Percentiles rank a stretch among this genome's conserved stretches.
Conservation (phyloP, 2,888 invertebrate species). For the Perithous albicinctus region DNA sequence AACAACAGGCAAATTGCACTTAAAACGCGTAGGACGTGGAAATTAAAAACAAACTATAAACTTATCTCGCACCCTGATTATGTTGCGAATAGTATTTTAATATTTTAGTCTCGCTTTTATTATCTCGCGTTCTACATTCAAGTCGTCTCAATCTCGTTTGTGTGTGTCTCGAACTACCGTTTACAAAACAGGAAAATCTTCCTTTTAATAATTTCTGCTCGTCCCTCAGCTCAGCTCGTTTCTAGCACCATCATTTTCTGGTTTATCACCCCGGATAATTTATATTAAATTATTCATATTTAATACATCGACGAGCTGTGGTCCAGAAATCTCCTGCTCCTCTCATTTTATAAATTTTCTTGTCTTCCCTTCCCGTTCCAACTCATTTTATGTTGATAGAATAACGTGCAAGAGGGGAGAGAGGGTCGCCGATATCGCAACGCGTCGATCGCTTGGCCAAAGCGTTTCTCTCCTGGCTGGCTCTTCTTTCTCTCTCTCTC, state of each 20-base stretch:
- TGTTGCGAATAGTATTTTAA: no score
- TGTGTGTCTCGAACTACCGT: not conserved
- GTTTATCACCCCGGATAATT: slow-evolving; percentile 25
- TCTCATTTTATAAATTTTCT: no score
- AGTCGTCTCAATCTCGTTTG: not conserved
- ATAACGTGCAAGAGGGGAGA: slow-evolving; percentile 1
- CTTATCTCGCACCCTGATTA: no score
- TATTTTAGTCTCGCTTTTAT: slow-evolving; percentile 29
- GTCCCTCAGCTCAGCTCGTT: not conserved
- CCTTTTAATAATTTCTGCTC: slow-evolving; percentile 4
- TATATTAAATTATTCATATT: slow-evolving; percentile 57
- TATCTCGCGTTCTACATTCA: slow-evolving; percentile 11
- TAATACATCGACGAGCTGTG: no score
- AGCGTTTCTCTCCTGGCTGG: slow-evolving; percentile 56
- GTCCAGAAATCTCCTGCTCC: no score
- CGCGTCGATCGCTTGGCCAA: slow-evolving; percentile 61
- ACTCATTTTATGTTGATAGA: slow-evolving; percentile 1
- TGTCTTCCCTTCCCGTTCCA: no score
- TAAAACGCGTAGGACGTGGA: no score
- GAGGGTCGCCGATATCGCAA: slow-evolving; percentile 55
- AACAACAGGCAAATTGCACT: no score
- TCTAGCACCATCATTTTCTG: slow-evolving; percentile 36
- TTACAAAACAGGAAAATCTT: slow-evolving; percentile 7
- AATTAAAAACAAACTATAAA: no score
- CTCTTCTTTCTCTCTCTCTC: not conserved